Evolutionary conservation across 1,140 invertebrate genomes (phyloP).

Genomic region (Zaprionus nigranus): DNA sequence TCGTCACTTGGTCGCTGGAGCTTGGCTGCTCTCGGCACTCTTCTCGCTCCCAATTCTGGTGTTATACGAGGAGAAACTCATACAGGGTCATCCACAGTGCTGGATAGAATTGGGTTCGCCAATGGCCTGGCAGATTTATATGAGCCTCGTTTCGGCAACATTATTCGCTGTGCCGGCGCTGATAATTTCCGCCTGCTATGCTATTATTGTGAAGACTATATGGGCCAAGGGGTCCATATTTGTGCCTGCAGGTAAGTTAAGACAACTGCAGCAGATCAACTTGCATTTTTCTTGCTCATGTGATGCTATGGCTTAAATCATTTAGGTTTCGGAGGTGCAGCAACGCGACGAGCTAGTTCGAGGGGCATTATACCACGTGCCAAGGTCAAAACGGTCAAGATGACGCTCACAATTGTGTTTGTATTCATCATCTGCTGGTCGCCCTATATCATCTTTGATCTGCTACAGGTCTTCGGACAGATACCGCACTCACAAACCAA

Average conservation of each 20-base stretch:
- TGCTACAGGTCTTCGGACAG: slow-evolving; percentile 95
- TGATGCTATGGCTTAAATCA: not conserved
- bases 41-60: slow-evolving; percentile 94
- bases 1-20: slow-evolving; percentile 90
- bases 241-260: slow-evolving; percentile 84
- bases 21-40: slow-evolving; percentile 93
- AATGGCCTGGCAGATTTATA: slow-evolving; percentile 94
- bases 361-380: slow-evolving; percentile 96
- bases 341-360: slow-evolving; percentile 89
- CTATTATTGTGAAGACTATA: slow-evolving; percentile 96
- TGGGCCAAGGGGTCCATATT: slow-evolving; percentile 90
- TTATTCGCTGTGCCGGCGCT: slow-evolving; percentile 95
- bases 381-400: slow-evolving; percentile 98
- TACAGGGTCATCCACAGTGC: slow-evolving; percentile 92
- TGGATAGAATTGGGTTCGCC: slow-evolving; percentile 93
- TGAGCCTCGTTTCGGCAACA: slow-evolving; percentile 92
- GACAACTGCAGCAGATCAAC: not conserved
- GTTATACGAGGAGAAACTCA: slow-evolving; percentile 91
- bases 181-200: slow-evolving; percentile 96
- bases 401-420: slow-evolving; percentile 98
- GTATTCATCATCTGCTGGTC: slow-evolving; percentile 98
- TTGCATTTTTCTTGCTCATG: slow-evolving; percentile 10
- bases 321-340: slow-evolving; percentile 85
- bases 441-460: slow-evolving; percentile 96
- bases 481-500: slow-evolving; percentile 92